phyloP scores from a whole-genome alignment of 1,140 invertebrate genomes.

The Augochlora pura region DNA sequence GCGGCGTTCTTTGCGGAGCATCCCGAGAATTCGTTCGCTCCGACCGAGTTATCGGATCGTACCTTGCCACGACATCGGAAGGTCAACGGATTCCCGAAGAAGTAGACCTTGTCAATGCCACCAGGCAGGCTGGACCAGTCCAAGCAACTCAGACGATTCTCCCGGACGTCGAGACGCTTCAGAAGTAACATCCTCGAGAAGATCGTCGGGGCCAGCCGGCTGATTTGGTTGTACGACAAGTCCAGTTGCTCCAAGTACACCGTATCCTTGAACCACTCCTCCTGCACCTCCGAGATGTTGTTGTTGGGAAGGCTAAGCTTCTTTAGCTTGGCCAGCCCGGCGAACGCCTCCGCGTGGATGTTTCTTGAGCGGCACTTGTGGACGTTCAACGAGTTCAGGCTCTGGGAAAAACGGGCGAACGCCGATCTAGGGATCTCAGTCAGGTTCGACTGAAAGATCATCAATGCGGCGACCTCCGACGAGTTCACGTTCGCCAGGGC shows the following conservation, averaged over 20 bases:
- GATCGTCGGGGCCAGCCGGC: conserved; percentile 52
- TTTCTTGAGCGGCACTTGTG: conserved; percentile 63
- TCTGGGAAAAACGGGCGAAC: conserved; percentile 55
- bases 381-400: conserved; percentile 63
- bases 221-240: conserved; percentile 70
- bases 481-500: conserved; percentile 26
- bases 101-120: conserved; percentile 68
- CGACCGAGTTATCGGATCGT: conserved; percentile 6
- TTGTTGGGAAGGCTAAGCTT: conserved; percentile 69
- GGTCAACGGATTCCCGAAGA: conserved; percentile 68
- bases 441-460: conserved; percentile 64
- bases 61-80: conserved; percentile 70
- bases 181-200: conserved; percentile 61
- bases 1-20: too few species aligned
- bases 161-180: conserved; percentile 65
- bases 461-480: conserved; percentile 43
- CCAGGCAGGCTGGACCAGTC: conserved; percentile 53
- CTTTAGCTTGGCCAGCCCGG: conserved; percentile 49
- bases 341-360: conserved; percentile 64
- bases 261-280: conserved; percentile 65
- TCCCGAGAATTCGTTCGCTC: too few species aligned
- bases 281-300: conserved; percentile 58
- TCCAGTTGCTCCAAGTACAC: conserved; percentile 68
- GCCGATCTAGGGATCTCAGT: conserved; percentile 47
- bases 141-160: conserved; percentile 68